Percentiles rank a stretch among this genome's conserved stretches.
phyloP scores from a whole-genome alignment of 2,113 vertebrate species.

The Thunnus maccoyii region DNA sequence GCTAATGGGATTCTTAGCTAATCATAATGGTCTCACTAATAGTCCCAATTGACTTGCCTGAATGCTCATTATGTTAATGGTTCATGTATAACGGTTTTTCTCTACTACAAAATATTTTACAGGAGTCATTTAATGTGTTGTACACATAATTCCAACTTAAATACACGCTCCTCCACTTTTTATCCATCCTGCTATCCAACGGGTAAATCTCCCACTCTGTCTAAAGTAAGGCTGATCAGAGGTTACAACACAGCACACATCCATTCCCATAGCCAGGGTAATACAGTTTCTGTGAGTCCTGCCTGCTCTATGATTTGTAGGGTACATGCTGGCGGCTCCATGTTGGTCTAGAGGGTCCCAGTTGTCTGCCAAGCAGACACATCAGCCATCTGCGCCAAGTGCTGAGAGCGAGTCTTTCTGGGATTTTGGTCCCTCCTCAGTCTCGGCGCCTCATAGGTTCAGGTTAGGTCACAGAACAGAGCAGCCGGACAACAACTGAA shows the following conservation, averaged over 20 bases:
- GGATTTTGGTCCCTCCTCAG: constrained; percentile 24
- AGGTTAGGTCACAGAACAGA: constrained; percentile 48
- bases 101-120: constrained; percentile 32
- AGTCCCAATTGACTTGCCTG: constrained; percentile 66
- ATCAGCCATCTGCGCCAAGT: constrained; percentile 41
- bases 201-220: not conserved
- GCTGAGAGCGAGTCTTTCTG: constrained; percentile 25
- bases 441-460: constrained; percentile 38
- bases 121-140: constrained; percentile 25
- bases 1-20: constrained; percentile 73
- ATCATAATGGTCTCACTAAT: constrained; percentile 73
- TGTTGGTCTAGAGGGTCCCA: constrained; percentile 28
- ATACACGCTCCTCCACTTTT: constrained; percentile 12
- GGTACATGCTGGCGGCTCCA: constrained; percentile 16
- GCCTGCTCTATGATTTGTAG: constrained; percentile 11
- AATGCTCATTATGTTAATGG: constrained; percentile 74
- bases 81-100: constrained; percentile 53
- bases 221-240: not conserved
- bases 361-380: constrained; percentile 48
- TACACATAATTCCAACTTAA: constrained; percentile 28
- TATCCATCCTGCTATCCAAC: constrained; percentile 13
- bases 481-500: constrained; percentile 15
- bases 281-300: constrained; percentile 15
- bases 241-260: not conserved
- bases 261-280: not conserved